These are phyloP conservation scores for Danio choprae DNA, from an alignment of 2,797 vertebrate genomes.

Conservation along the genomic window DNA sequence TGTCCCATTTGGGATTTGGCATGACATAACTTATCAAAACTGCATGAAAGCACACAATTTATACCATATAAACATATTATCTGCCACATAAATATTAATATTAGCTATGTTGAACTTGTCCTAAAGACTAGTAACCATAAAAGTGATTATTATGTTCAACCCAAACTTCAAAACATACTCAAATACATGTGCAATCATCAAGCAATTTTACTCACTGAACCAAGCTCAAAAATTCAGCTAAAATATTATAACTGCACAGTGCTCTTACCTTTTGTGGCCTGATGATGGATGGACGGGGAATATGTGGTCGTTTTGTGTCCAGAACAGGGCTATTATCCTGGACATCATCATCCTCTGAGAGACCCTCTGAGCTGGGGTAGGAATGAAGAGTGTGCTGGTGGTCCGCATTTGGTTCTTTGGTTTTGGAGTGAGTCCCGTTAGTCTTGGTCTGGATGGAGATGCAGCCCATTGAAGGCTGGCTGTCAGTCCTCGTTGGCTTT, in stretches of 20 bases:
- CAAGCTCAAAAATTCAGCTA: not conserved
- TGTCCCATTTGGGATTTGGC: too few relatives aligned
- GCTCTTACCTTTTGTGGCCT: conserved; percentile 69
- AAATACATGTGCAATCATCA: not conserved
- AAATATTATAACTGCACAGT: not conserved
- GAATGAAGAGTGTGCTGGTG: conserved; percentile 52
- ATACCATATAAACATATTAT: not conserved
- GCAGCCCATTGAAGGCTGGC: conserved; percentile 62
- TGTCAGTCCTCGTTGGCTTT: conserved; percentile 47
- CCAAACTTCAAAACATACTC: not conserved
- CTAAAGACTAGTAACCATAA: not conserved
- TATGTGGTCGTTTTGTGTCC: conserved; percentile 70
- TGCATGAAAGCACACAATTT: not conserved
- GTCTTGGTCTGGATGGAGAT: conserved; percentile 60
- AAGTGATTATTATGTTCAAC: not conserved
- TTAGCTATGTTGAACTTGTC: not conserved
- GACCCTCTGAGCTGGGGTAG: conserved; percentile 53
- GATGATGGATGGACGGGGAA: conserved; percentile 82
- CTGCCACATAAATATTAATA: not conserved
- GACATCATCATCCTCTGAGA: conserved; percentile 67
- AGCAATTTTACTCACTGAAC: not conserved
- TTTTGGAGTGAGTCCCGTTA: conserved; percentile 65
- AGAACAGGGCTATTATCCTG: conserved; percentile 61
- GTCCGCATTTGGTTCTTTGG: conserved; percentile 45
- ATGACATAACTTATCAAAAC: not conserved